Base-by-base conservation (phyloP, 2,113 vertebrate species). In the Carollia perspicillata region DNA sequence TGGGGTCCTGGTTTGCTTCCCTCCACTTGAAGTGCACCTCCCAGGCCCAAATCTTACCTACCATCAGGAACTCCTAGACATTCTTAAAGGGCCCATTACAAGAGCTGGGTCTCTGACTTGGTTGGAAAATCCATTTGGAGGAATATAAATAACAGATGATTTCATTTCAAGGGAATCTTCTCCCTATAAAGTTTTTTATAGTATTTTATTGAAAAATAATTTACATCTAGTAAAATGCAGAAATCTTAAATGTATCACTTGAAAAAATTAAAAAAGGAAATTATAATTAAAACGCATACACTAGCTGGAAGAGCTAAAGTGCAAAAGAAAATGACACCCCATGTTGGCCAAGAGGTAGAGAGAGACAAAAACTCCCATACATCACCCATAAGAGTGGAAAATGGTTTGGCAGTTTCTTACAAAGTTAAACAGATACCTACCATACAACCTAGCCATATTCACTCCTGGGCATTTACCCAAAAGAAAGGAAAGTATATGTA, bases 141-240 rank as follows among this genome's bases (percentile, higher is more conserved):
- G 72, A 74, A n/a, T 58, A 63, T 30, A 95, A 94, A 84, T 80
- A 94, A 47, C 79, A 71, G 87, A 68, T n/a, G 53, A 81, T 72
- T 90, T 88, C 63, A 93, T 95, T 89, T 90, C 89, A 90, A 88
- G 83, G 51, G 65, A 93, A 65, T 75, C 30, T 81, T 89, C 72
- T 90, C 81, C 72, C 69, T 63, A 74, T 84, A 77, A 65, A 55
- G 16, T 18, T 65, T 81, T 75, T 95, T 63, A 72, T 88, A 55
- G 42, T 74, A 84, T 84, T 92, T 95, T 84, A 92, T 89, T 66
- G 92, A 89, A 53, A 94, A 92, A 94, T 92, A 22, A 94, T 85
- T 95, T 80, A 75, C 35, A 51, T 33, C 51, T 35, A 74, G 78
- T n/a, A 75, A 93, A 89, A 96, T 60, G 20, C 30, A 89, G 53